These are phyloP conservation scores for Loriculus beryllinus DNA, from an alignment of 2,797 vertebrate species.

Conservation along the genomic window DNA sequence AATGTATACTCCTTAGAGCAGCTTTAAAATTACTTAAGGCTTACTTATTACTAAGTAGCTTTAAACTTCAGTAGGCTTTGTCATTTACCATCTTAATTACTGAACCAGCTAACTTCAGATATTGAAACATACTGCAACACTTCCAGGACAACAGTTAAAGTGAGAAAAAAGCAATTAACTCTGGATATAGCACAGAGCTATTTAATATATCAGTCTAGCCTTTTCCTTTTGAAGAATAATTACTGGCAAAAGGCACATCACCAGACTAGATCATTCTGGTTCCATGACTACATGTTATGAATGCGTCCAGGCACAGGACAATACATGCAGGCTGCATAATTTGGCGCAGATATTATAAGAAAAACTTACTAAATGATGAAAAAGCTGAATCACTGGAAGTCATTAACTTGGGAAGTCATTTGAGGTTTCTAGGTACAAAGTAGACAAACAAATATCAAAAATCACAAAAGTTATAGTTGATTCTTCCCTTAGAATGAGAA, in stretches of 20 bases:
- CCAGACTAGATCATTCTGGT: slow-evolving; percentile 6
- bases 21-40: not conserved
- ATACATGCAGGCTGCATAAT: not conserved
- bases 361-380: not conserved
- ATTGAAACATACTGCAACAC: not conserved
- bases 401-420: not conserved
- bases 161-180: not conserved
- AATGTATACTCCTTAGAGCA: not conserved
- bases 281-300: not conserved
- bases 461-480: not conserved
- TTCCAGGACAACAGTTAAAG: not conserved
- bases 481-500: not conserved
- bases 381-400: not conserved
- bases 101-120: not conserved
- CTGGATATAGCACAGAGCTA: not conserved
- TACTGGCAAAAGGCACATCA: slow-evolving; percentile 8
- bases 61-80: not conserved
- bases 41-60: not conserved
- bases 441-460: not conserved
- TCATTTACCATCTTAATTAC: not conserved
- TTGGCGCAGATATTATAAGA: not conserved
- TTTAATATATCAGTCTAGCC: not conserved
- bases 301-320: not conserved
- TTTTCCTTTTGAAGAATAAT: not conserved
- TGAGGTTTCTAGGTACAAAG: not conserved